Evolutionary conservation across 2,888 invertebrate genomes (phyloP).

Genomic region (Adelognathus sp.): DNA sequence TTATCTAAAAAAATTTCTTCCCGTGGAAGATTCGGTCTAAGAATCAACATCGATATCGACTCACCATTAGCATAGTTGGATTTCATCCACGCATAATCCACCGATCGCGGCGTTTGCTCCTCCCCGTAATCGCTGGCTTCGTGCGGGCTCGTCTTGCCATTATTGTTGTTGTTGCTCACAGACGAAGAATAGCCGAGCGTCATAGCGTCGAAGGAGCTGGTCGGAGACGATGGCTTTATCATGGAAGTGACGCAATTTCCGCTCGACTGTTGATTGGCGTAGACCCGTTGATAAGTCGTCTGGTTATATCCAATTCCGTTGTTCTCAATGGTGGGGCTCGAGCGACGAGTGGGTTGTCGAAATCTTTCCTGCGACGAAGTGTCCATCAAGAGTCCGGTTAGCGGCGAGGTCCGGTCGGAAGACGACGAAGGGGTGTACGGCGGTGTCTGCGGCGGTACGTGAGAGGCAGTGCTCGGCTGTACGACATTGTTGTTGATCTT

Average conservation of each 20-base stretch:
- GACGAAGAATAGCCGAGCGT: constrained; percentile 59
- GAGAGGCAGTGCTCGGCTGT: constrained; percentile 52
- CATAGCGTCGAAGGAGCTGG: constrained; percentile 50
- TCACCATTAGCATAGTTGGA: constrained; percentile 67
- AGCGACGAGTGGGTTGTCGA: constrained; percentile 44
- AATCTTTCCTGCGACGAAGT: constrained; percentile 59
- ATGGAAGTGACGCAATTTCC: constrained; percentile 51
- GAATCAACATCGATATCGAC: constrained; percentile 48
- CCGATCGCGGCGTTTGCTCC: constrained; percentile 58
- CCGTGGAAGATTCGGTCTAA: no score
- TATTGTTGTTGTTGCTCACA: constrained; percentile 60
- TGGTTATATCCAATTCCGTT: constrained; percentile 45
- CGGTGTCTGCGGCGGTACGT: constrained; percentile 64
- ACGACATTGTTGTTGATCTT: constrained; percentile 45
- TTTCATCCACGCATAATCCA: constrained; percentile 76
- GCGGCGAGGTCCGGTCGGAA: constrained; percentile 68
- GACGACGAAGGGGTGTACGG: constrained; percentile 71
- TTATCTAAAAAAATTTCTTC: no score
- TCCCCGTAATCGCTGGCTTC: constrained; percentile 63
- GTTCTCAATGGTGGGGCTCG: constrained; percentile 47
- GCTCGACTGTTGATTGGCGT: constrained; percentile 52
- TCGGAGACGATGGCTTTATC: constrained; percentile 57
- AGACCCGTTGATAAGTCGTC: constrained; percentile 52
- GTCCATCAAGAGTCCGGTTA: constrained; percentile 58
- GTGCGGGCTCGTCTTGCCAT: constrained; percentile 60